Evolutionary conservation across 2,888 invertebrate species (phyloP).

Genomic region (Cybosia mesomella): DNA sequence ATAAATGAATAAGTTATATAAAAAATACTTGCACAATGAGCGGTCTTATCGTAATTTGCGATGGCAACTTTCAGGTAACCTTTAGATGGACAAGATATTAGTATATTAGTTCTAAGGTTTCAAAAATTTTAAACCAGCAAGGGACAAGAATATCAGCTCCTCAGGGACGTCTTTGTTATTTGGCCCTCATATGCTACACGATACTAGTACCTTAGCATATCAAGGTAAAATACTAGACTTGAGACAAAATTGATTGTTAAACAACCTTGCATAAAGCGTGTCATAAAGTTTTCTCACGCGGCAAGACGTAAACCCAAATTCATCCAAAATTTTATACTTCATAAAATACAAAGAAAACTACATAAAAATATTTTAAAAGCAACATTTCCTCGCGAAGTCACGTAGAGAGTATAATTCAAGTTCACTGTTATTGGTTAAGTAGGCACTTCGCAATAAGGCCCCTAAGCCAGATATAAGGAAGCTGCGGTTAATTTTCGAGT

Average conservation of each 20-base stretch:
- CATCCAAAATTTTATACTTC: constrained; percentile 22
- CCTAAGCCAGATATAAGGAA: constrained; percentile 44
- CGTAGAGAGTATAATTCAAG: constrained; percentile 47
- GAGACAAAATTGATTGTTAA: neutral
- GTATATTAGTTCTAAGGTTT: too few relatives aligned
- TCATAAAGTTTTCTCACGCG: neutral
- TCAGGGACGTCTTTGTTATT: too few relatives aligned
- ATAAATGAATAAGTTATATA: too few relatives aligned
- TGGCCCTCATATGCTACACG: too few relatives aligned
- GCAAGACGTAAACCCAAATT: constrained; percentile 4
- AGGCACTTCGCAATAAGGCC: constrained; percentile 41
- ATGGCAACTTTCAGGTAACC: too few relatives aligned
- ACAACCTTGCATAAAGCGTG: neutral
- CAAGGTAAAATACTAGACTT: too few relatives aligned
- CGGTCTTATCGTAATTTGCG: too few relatives aligned
- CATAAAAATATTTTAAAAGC: constrained; percentile 31
- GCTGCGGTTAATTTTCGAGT: constrained; percentile 51
- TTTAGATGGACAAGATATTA: too few relatives aligned
- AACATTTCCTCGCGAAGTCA: constrained; percentile 35
- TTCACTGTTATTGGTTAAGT: constrained; percentile 55
- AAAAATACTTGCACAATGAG: too few relatives aligned
- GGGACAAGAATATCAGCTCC: too few relatives aligned
- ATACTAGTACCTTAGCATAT: too few relatives aligned
- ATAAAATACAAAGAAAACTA: constrained; percentile 27
- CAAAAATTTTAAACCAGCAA: too few relatives aligned